phyloP scores from a whole-genome alignment of 2,888 invertebrate species.

The Leucophora obtusa region DNA sequence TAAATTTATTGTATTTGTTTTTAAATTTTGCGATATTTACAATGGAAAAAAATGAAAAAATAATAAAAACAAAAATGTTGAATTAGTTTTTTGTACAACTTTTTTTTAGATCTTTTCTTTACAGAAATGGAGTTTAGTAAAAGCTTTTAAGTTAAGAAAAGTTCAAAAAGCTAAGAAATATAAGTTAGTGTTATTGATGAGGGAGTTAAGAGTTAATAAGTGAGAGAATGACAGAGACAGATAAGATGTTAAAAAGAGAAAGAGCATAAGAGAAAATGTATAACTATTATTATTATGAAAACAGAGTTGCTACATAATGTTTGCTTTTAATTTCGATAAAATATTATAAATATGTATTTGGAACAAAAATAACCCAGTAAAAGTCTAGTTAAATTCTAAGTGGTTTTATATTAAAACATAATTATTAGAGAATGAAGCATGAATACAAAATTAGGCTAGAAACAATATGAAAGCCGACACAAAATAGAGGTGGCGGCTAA shows the following conservation, averaged over 20 bases:
- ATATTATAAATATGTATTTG: too few species aligned
- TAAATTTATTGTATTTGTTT: conserved; percentile 42
- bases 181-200: conserved; percentile 15
- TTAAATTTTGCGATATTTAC: conserved; percentile 59
- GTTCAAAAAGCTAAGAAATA: conserved; percentile 3
- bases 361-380: too few species aligned
- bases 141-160: conserved; percentile 41
- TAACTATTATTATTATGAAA: background rate
- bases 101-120: conserved; percentile 24
- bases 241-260: background rate
- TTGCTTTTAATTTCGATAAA: too few species aligned
- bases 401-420: too few species aligned
- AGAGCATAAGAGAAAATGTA: background rate
- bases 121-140: conserved; percentile 50
- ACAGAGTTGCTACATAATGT: background rate
- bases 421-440: too few species aligned
- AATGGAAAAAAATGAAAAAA: conserved; percentile 57
- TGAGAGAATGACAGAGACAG: conserved; percentile 9
- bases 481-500: too few species aligned
- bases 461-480: too few species aligned
- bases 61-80: conserved; percentile 49
- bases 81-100: conserved; percentile 56
- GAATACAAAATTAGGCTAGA: too few species aligned
- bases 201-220: conserved; percentile 32
- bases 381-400: too few species aligned